Percentiles rank a stretch among this genome's conserved stretches.
Conservation (phyloP, 2,797 vertebrate genomes). For the Rhinophrynus dorsalis region DNA sequence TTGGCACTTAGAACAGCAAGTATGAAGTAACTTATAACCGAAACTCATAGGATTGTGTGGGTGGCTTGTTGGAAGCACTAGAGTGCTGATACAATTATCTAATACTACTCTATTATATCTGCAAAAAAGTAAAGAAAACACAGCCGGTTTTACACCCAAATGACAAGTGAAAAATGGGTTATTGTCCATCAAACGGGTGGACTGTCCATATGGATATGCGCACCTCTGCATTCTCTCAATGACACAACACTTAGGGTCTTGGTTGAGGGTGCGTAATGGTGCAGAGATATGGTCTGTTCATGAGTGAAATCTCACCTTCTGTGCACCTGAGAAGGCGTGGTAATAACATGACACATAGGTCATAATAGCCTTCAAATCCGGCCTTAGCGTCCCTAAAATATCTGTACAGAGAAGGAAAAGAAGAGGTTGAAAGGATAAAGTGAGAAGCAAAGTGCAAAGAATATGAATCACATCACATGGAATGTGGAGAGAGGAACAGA, state of each 20-base stretch:
- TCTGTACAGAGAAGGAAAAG: constrained; percentile 91
- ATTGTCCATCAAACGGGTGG: no score
- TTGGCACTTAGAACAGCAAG: no score
- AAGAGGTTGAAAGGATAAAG: constrained; percentile 76
- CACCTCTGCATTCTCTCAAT: constrained; percentile 7
- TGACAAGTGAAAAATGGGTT: constrained; percentile 1
- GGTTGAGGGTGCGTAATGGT: constrained; percentile 49
- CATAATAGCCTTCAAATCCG: constrained; percentile 97
- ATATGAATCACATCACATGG: constrained; percentile 65
- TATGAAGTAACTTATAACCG: no score
- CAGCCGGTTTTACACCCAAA: constrained; percentile 3
- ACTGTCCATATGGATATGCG: neutral
- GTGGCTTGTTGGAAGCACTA: no score
- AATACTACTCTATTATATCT: no score
- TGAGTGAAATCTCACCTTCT: constrained; percentile 90
- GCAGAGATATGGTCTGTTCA: constrained; percentile 53
- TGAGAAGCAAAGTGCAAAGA: constrained; percentile 67
- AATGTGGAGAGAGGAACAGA: constrained; percentile 61
- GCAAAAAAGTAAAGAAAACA: neutral
- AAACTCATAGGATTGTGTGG: no score
- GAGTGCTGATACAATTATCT: no score
- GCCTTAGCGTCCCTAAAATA: constrained; percentile 98
- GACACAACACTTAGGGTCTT: neutral
- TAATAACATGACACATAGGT: constrained; percentile 99
- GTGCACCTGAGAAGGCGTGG: constrained; percentile 97